Conservation (phyloP, 2,888 invertebrate species). For the Cataglyphis cursor region DNA sequence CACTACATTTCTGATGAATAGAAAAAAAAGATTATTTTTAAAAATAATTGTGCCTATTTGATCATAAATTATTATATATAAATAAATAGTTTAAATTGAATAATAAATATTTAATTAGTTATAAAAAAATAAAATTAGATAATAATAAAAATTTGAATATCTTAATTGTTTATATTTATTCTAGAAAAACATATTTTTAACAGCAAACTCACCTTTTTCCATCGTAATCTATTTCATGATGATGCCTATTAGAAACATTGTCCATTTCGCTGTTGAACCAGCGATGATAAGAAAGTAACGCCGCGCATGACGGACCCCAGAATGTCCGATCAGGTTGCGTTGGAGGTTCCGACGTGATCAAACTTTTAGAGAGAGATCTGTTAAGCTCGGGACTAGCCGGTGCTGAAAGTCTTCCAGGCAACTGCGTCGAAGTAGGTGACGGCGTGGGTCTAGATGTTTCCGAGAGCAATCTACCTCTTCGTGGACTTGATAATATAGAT, state of each 20-base stretch:
- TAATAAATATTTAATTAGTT: not conserved
- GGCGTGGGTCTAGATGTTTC: slow-evolving; percentile 88
- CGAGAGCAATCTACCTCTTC: slow-evolving; percentile 87
- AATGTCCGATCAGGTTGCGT: slow-evolving; percentile 82
- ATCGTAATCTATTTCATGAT: slow-evolving; percentile 81
- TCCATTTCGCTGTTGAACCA: slow-evolving; percentile 87
- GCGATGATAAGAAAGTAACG: slow-evolving; percentile 85
- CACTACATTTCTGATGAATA: slow-evolving; percentile 81
- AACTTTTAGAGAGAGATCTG: slow-evolving; percentile 81
- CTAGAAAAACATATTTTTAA: not conserved
- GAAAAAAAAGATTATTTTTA: not conserved
- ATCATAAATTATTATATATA: slow-evolving; percentile 11
- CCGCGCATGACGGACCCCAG: slow-evolving; percentile 84
- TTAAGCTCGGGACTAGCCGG: slow-evolving; percentile 85
- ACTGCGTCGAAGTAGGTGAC: slow-evolving; percentile 86
- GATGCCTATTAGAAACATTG: slow-evolving; percentile 76
- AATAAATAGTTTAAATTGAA: not conserved
- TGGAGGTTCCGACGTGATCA: slow-evolving; percentile 70
- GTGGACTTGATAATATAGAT: slow-evolving; percentile 87
- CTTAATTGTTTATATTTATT: not conserved
- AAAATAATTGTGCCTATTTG: not conserved
- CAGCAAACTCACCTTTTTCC: slow-evolving; percentile 80
- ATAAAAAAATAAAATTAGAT: not conserved
- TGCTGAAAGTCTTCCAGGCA: slow-evolving; percentile 83
- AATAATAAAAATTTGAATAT: not conserved